Conservation (phyloP, 2,888 invertebrate genomes). For the Drosophila subquinaria region DNA sequence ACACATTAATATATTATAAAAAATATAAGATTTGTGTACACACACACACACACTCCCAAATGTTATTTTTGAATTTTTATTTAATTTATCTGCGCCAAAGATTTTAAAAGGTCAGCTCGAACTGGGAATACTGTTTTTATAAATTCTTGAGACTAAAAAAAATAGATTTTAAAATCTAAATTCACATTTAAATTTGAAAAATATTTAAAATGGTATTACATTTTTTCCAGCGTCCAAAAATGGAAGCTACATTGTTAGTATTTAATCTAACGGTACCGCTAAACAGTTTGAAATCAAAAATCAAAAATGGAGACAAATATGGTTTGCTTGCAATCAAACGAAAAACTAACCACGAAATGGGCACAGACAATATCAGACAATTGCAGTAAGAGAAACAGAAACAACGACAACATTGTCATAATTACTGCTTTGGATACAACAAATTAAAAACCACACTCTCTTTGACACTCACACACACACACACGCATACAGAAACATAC, state of each 20-base stretch:
- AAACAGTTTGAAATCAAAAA: slow-evolving; percentile 7
- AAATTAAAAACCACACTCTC: slow-evolving; percentile 56
- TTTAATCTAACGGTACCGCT: slow-evolving; percentile 25
- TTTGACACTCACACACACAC: slow-evolving; percentile 28
- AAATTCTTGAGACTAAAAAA: background rate
- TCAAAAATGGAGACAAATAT: slow-evolving; percentile 35
- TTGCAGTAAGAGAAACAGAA: slow-evolving; percentile 29
- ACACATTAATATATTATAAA: slow-evolving; percentile 12
- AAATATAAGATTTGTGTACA: background rate
- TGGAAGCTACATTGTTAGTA: background rate
- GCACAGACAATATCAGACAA: slow-evolving; percentile 50
- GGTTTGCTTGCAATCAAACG: slow-evolving; percentile 34
- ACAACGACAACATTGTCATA: slow-evolving; percentile 23
- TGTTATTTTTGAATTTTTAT: background rate
- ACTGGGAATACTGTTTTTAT: background rate
- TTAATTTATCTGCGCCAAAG: background rate
- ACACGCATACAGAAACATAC: background rate
- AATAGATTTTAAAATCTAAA: background rate
- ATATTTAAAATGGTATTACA: background rate
- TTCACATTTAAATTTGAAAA: background rate
- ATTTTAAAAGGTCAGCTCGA: background rate
- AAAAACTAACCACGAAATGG: slow-evolving; percentile 44
- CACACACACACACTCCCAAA: slow-evolving; percentile 18
- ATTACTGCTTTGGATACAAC: slow-evolving; percentile 48
- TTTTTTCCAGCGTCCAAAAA: background rate